phyloP scores from a whole-genome alignment of 2,888 invertebrate species.

The Spodoptera exigua region DNA sequence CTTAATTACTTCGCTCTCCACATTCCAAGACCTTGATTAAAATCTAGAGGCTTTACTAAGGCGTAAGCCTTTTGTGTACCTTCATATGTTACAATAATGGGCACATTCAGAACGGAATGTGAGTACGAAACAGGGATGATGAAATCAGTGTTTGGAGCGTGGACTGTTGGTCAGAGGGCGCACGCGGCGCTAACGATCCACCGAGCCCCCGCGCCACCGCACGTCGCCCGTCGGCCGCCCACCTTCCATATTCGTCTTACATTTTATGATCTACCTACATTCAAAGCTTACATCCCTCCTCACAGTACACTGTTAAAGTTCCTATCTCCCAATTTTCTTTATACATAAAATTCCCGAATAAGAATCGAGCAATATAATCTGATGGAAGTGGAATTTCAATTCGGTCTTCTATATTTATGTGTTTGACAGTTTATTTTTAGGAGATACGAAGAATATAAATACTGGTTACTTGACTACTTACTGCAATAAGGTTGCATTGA shows the following conservation, averaged over 20 bases:
- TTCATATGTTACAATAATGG: slow-evolving; percentile 40
- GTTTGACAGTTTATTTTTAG: slow-evolving; percentile 47
- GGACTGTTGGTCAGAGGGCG: slow-evolving; percentile 45
- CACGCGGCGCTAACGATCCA: slow-evolving; percentile 55
- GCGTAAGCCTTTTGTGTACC: slow-evolving; percentile 44
- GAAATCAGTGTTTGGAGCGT: slow-evolving; percentile 57
- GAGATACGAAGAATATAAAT: slow-evolving; percentile 21
- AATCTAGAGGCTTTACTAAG: slow-evolving; percentile 41
- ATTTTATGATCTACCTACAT: slow-evolving; percentile 50
- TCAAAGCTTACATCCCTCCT: slow-evolving; percentile 39
- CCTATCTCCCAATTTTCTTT: slow-evolving; percentile 50
- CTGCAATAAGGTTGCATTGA: slow-evolving; percentile 14
- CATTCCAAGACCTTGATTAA: slow-evolving; percentile 48
- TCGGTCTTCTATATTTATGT: slow-evolving; percentile 43
- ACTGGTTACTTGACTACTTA: slow-evolving; percentile 21
- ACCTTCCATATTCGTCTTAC: slow-evolving; percentile 51
- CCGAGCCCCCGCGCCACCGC: slow-evolving; percentile 10
- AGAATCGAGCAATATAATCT: slow-evolving; percentile 50
- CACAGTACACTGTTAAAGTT: slow-evolving; percentile 44
- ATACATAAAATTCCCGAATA: slow-evolving; percentile 48
- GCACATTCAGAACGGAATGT: slow-evolving; percentile 41
- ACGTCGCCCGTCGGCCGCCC: slow-evolving; percentile 30
- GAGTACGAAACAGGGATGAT: slow-evolving; percentile 49
- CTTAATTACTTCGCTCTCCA: slow-evolving; percentile 40
- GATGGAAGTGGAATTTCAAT: slow-evolving; percentile 52